Evolutionary conservation across 1,140 invertebrate genomes (phyloP), one percentile per base, ranked within the genome.

Genomic region (Oryzaephilus surinamensis): DNA sequence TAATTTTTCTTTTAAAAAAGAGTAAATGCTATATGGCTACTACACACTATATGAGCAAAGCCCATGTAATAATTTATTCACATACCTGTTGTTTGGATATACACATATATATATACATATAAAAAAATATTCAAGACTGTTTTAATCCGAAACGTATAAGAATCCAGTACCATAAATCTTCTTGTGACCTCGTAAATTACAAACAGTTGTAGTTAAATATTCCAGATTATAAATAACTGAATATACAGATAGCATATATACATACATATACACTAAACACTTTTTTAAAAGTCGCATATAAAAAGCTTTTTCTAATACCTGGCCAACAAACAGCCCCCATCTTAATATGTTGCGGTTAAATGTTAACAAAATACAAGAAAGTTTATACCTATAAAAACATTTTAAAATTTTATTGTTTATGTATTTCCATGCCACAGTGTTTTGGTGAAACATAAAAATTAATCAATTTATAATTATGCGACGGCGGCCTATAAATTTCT

Each of bases 201-300:
- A 49, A 54, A 57, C 58, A 57, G 55, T 60, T 61, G 59, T 61
- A 61, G 56, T 60, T 57, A 59, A 60, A 62, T 62, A 62, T 60
- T 60, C 55, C 55, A 54, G 58, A 62, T 60, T 62, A 62, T 62
- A 62, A 62, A 62, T 62, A 62, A 60, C 60, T 59, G 52, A 52
- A 50, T 50, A 46, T 37, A n/a, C n/a, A n/a, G n/a, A n/a, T n/a
- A n/a, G n/a, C n/a, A n/a, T n/a, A n/a, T n/a, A n/a, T n/a, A n/a
- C n/a, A n/a, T n/a, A n/a, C n/a, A n/a, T n/a, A n/a, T n/a, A n/a
- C n/a, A n/a, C n/a, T n/a, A n/a, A n/a, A n/a, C n/a, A 24, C 6
- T 37, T 32, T 41, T 38, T 45, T 31, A 39, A 41, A 38, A 41
- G 38, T 41, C 38, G 24, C 29, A 43, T 44, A 54, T 51, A 53